These are phyloP conservation scores for Empis livida DNA, from an alignment of 2,888 invertebrate species.

Conservation along the genomic window DNA sequence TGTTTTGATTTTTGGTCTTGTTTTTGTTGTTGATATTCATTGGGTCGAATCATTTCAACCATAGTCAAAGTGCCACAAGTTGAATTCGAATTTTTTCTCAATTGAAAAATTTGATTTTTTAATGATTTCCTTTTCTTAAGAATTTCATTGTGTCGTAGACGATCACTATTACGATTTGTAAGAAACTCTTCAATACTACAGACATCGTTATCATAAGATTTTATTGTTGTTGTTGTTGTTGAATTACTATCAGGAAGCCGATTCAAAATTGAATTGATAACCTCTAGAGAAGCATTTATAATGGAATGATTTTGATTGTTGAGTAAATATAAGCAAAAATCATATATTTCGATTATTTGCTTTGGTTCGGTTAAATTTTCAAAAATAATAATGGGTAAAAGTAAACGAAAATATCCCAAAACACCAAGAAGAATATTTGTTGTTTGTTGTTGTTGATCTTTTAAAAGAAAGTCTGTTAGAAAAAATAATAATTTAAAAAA, in stretches of 20 bases:
- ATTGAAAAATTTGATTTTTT: constrained; percentile 37
- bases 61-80: constrained; percentile 10
- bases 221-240: constrained; percentile 6
- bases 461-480: too few species aligned
- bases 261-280: constrained; percentile 32
- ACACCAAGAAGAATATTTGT: constrained; percentile 39
- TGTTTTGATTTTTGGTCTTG: constrained; percentile 7
- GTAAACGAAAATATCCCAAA: constrained; percentile 48
- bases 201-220: too few species aligned
- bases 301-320: constrained; percentile 71
- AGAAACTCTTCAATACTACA: background rate
- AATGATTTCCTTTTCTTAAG: constrained; percentile 35
- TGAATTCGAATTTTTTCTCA: constrained; percentile 28
- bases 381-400: constrained; percentile 44
- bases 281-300: constrained; percentile 75
- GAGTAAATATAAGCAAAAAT: constrained; percentile 59
- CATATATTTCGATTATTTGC: constrained; percentile 52
- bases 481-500: too few species aligned
- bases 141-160: constrained; percentile 27
- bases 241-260: constrained; percentile 11
- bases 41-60: constrained; percentile 6
- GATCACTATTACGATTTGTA: background rate
- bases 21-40: background rate
- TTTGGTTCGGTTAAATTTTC: constrained; percentile 22
- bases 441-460: background rate